Percentiles rank a stretch among this genome's conserved stretches.
Conservation (phyloP, 2,797 vertebrate species). For the Etheostoma nigrum region DNA sequence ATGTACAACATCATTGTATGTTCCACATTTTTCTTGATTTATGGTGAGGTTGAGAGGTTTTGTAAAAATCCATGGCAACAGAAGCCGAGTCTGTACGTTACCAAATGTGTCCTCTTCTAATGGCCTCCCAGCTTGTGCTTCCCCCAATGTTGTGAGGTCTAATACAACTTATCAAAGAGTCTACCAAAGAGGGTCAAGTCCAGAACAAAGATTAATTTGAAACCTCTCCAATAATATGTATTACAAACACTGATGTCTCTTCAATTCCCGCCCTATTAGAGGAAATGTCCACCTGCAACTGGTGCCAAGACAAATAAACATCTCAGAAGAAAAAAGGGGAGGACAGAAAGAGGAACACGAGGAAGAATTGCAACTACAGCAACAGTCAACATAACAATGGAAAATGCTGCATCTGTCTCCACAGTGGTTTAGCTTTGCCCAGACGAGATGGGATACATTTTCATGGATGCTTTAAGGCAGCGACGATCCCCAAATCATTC, state of each 20-base stretch:
- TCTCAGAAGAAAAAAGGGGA: slow-evolving; percentile 17
- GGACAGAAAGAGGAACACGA: slow-evolving; percentile 25
- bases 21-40: slow-evolving; percentile 52
- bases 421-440: slow-evolving; percentile 56
- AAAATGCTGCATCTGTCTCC: slow-evolving; percentile 61
- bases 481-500: slow-evolving; percentile 63
- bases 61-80: slow-evolving; percentile 36
- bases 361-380: slow-evolving; percentile 60
- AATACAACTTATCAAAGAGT: slow-evolving; percentile 34
- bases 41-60: slow-evolving; percentile 29
- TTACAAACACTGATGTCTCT: slow-evolving; percentile 41
- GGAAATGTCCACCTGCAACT: slow-evolving; percentile 58
- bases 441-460: slow-evolving; percentile 57
- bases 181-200: slow-evolving; percentile 18
- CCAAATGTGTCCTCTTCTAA: slow-evolving; percentile 23
- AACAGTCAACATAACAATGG: slow-evolving; percentile 67
- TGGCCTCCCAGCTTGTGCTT: slow-evolving; percentile 39
- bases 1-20: slow-evolving; percentile 11
- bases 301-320: slow-evolving; percentile 68
- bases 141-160: slow-evolving; percentile 35
- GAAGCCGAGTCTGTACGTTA: slow-evolving; percentile 20
- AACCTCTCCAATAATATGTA: slow-evolving; percentile 38
- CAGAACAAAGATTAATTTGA: slow-evolving; percentile 59
- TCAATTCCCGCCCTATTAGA: slow-evolving; percentile 47
- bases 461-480: slow-evolving; percentile 50